Conservation (phyloP, 2,797 vertebrate species). For the Sebastolobus altivelis region DNA sequence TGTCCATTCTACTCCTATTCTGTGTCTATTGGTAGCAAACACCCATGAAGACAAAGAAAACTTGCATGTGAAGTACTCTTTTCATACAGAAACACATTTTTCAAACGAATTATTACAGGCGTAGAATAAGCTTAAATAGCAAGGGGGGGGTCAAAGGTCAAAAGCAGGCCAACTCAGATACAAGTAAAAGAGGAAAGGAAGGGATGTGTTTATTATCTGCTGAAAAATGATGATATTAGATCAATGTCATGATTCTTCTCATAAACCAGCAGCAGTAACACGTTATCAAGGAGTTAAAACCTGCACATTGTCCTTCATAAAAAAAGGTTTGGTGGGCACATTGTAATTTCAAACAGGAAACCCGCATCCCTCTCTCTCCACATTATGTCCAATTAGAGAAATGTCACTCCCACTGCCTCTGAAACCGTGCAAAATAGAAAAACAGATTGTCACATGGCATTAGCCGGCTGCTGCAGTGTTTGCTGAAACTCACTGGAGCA, state of each 20-base stretch:
- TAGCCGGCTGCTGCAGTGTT: constrained; percentile 58
- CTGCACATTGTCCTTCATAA: constrained; percentile 4
- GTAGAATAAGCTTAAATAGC: background rate
- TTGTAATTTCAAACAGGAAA: constrained; percentile 31
- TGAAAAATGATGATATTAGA: background rate
- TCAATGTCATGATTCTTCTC: background rate
- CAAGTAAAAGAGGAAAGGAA: background rate
- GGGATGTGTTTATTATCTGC: background rate
- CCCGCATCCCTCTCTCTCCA: constrained; percentile 31
- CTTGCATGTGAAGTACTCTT: background rate
- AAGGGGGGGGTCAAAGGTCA: background rate
- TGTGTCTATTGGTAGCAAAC: background rate
- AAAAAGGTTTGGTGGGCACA: constrained; percentile 1
- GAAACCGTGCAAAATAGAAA: constrained; percentile 67
- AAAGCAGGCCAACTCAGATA: background rate
- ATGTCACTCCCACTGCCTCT: constrained; percentile 61
- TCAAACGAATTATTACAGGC: background rate
- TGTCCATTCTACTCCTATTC: too few relatives aligned
- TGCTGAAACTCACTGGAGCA: constrained; percentile 74
- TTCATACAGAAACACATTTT: accelerated
- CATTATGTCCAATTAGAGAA: constrained; percentile 83
- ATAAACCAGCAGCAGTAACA: background rate
- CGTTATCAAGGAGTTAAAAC: constrained; percentile 18
- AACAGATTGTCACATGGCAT: constrained; percentile 81
- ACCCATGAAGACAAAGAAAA: background rate